Evolutionary conservation across 2,113 vertebrate genomes (phyloP).

Genomic region (Halcyon senegalensis): DNA sequence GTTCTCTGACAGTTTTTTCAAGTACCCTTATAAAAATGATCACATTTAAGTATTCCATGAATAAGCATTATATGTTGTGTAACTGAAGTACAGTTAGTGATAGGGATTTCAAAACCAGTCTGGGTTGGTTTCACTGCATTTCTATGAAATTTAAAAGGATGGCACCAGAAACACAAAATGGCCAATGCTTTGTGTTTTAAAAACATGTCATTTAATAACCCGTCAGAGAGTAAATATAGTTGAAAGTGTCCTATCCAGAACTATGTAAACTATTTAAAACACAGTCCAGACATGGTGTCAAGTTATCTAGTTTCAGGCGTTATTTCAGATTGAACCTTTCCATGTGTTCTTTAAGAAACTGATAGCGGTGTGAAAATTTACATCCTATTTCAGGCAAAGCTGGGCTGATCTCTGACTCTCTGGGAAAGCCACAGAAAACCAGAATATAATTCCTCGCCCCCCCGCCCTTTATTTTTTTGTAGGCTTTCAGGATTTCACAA

Average conservation of each 20-base stretch:
- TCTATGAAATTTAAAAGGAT: not conserved
- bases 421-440: not conserved
- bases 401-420: not conserved
- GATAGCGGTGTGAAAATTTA: not conserved
- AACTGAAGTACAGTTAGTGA: not conserved
- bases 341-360: slow-evolving; percentile 8
- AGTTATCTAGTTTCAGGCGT: not conserved
- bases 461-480: not conserved
- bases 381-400: slow-evolving; percentile 22
- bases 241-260: not conserved
- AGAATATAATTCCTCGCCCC: not conserved
- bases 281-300: not conserved
- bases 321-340: not conserved
- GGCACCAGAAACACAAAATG: not conserved
- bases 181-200: not conserved
- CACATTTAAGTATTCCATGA: not conserved
- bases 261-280: slow-evolving; percentile 9
- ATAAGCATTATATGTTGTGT: not conserved
- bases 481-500: not conserved
- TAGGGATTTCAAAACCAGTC: not conserved
- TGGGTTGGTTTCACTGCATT: not conserved
- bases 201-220: slow-evolving; percentile 9
- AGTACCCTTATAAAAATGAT: not conserved
- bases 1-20: not conserved
- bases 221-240: not conserved